These are phyloP conservation scores for Cacatua alba DNA, from an alignment of 2,113 vertebrate genomes.

Conservation along the genomic window DNA sequence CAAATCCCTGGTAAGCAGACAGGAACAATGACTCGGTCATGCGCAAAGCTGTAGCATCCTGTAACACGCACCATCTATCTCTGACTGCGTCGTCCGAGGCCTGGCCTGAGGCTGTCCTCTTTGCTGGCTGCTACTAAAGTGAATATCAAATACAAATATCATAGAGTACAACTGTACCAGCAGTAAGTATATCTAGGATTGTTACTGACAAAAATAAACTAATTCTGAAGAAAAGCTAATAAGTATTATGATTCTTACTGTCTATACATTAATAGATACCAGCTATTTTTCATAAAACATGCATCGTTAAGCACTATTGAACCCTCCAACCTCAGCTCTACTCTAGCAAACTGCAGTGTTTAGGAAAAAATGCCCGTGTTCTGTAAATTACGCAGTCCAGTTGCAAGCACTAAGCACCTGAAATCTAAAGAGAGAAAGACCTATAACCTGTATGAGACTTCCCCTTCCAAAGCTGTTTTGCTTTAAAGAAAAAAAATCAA, in stretches of 20 bases:
- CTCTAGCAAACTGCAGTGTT: constrained; percentile 85
- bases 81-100: constrained; percentile 72
- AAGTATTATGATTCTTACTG: constrained; percentile 88
- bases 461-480: constrained; percentile 73
- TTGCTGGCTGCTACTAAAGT: constrained; percentile 78
- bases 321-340: constrained; percentile 81
- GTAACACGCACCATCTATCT: constrained; percentile 69
- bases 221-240: constrained; percentile 87
- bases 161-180: constrained; percentile 97
- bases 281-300: constrained; percentile 94
- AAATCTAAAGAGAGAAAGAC: constrained; percentile 76
- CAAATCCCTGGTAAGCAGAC: constrained; percentile 57
- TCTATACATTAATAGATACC: constrained; percentile 98
- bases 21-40: constrained; percentile 58
- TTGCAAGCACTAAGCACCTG: constrained; percentile 80
- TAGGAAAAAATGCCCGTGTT: constrained; percentile 80
- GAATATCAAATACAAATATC: constrained; percentile 86
- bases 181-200: constrained; percentile 94
- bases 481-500: constrained; percentile 62
- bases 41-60: constrained; percentile 73
- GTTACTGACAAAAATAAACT: constrained; percentile 91
- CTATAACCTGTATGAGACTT: constrained; percentile 76
- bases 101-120: constrained; percentile 84
- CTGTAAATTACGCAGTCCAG: constrained; percentile 76
- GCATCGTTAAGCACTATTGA: constrained; percentile 86